A percentile compares a stretch with the other conserved stretches of the same genome.
phyloP scores from a whole-genome alignment of 2,113 vertebrate species.

The Coturnix japonica region DNA sequence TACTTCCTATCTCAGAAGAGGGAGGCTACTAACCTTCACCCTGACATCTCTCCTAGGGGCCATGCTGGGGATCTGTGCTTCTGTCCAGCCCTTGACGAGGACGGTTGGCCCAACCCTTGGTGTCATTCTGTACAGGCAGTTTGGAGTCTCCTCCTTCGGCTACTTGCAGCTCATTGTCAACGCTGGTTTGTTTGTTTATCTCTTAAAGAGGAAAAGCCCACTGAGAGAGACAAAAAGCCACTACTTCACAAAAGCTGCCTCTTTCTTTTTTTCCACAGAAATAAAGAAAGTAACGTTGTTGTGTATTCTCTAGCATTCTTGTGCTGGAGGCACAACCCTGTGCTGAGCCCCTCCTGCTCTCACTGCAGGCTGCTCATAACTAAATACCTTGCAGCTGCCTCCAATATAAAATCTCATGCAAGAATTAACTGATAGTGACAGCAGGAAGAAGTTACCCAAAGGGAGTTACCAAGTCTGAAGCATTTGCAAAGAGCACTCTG shows the following conservation, averaged over 20 bases:
- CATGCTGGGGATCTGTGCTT: constrained; percentile 92
- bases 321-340: neutral
- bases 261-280: neutral
- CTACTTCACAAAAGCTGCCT: neutral
- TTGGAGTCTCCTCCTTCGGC: constrained; percentile 87
- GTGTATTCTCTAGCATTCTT: neutral
- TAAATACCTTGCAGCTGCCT: neutral
- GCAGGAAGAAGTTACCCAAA: neutral
- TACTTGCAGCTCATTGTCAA: constrained; percentile 84
- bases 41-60: constrained; percentile 79
- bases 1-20: neutral
- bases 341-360: neutral
- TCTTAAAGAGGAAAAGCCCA: constrained; percentile 70
- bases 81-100: constrained; percentile 85
- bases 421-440: neutral
- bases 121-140: constrained; percentile 86
- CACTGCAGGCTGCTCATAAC: neutral
- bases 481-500: neutral
- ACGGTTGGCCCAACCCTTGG: constrained; percentile 89
- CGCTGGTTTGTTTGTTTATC: constrained; percentile 73
- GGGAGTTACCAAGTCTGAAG: neutral
- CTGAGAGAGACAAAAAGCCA: constrained; percentile 32
- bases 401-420: neutral
- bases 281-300: neutral
- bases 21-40: neutral